phyloP scores from a whole-genome alignment of 2,113 vertebrate species.

The Cheirogaleus medius region DNA sequence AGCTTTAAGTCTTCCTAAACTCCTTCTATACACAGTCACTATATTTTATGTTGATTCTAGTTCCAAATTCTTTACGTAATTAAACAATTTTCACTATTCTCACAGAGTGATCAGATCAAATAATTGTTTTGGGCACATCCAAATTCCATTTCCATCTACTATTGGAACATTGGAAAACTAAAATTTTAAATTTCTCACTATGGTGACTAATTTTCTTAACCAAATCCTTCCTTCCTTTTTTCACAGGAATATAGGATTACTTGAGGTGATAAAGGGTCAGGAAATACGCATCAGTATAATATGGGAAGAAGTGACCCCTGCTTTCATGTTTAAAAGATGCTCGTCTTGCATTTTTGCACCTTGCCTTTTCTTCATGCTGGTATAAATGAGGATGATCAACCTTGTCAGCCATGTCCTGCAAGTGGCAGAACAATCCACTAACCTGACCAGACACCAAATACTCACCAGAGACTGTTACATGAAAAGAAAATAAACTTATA shows the following conservation, averaged over 20 bases:
- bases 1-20: not conserved
- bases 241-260: not conserved
- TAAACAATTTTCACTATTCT: not conserved
- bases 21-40: not conserved
- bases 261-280: not conserved
- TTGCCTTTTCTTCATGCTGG: not conserved
- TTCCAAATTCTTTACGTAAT: not conserved
- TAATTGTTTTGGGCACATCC: not conserved
- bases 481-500: not conserved
- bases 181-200: not conserved
- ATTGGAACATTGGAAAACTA: not conserved
- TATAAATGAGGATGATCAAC: not conserved
- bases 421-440: not conserved
- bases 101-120: not conserved
- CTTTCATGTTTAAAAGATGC: not conserved
- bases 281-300: not conserved
- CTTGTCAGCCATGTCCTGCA: not conserved
- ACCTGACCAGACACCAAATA: not conserved
- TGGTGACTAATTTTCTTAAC: not conserved
- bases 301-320: not conserved
- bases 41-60: not conserved
- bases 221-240: not conserved
- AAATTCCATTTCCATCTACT: not conserved
- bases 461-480: not conserved
- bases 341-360: not conserved